phyloP scores from a whole-genome alignment of 2,797 vertebrate species.

The Intellagama lesueurii region DNA sequence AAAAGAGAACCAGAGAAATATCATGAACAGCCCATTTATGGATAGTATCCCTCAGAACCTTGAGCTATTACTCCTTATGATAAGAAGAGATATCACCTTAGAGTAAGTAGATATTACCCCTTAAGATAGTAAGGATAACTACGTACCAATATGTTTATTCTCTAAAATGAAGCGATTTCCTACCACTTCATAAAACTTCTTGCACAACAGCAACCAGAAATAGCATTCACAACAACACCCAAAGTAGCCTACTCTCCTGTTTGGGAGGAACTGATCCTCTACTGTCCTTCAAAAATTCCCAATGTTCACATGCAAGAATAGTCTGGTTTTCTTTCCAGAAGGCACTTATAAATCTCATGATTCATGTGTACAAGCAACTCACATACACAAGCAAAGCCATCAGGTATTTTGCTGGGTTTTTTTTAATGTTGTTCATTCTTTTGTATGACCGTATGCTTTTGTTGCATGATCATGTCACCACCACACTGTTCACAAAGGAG shows the following conservation, averaged over 20 bases:
- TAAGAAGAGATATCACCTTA: not conserved
- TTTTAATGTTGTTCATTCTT: constrained; percentile 20
- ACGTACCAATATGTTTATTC: not conserved
- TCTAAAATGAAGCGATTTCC: not conserved
- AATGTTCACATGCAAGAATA: not conserved
- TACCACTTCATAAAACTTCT: not conserved
- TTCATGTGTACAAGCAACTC: not conserved
- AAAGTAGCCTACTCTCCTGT: not conserved
- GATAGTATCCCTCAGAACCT: not conserved
- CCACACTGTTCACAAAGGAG: constrained; percentile 14
- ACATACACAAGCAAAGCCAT: not conserved
- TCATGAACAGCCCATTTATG: not conserved
- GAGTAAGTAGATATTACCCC: no score
- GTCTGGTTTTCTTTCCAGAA: not conserved
- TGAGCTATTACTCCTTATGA: not conserved
- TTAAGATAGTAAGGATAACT: not conserved
- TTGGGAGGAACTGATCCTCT: not conserved
- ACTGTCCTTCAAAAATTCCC: not conserved
- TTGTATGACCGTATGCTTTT: constrained; percentile 1
- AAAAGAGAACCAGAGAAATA: not conserved
- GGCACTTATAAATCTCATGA: not conserved
- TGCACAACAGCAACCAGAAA: not conserved
- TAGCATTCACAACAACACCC: not conserved
- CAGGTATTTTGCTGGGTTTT: constrained; percentile 2
- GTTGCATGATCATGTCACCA: not conserved